phyloP scores from a whole-genome alignment of 2,888 invertebrate genomes.

The Megaustenia siamemsis region DNA sequence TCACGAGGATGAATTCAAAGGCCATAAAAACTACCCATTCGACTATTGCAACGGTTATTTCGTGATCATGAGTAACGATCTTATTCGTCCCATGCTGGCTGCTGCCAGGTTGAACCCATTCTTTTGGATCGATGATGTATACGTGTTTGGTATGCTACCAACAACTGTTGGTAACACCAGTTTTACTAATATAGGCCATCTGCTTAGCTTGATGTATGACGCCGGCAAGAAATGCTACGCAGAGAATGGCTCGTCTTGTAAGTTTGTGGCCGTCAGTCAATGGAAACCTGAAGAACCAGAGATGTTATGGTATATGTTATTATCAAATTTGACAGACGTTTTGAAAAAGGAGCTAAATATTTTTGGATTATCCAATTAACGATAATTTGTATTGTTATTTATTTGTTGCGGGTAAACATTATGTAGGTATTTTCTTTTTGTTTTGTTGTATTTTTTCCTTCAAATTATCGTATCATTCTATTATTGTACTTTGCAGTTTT shows the following conservation, averaged over 20 bases:
- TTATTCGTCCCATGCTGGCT: slow-evolving; percentile 70
- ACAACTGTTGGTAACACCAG: slow-evolving; percentile 67
- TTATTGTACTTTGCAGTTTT: no score
- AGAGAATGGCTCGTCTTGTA: slow-evolving; percentile 15
- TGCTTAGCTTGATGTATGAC: slow-evolving; percentile 86
- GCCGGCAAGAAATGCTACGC: slow-evolving; percentile 21
- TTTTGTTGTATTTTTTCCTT: no score
- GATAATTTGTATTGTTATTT: not conserved
- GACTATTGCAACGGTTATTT: slow-evolving; percentile 77
- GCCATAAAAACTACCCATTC: slow-evolving; percentile 70
- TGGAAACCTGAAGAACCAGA: slow-evolving; percentile 18
- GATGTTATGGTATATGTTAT: slow-evolving; percentile 37
- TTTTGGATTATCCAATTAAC: slow-evolving; percentile 10
- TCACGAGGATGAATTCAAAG: slow-evolving; percentile 66
- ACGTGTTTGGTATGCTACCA: slow-evolving; percentile 75
- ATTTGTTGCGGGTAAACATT: no score
- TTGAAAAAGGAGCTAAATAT: slow-evolving; percentile 21
- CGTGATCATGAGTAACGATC: slow-evolving; percentile 69
- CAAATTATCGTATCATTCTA: no score
- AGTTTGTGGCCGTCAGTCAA: slow-evolving; percentile 38
- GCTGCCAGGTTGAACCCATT: slow-evolving; percentile 74
- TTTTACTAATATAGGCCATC: slow-evolving; percentile 85
- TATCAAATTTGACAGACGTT: slow-evolving; percentile 23
- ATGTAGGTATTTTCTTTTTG: not conserved
- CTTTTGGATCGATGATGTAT: slow-evolving; percentile 80